Conservation (phyloP, 2,113 vertebrate genomes). For the Pogonocichla stellata region DNA sequence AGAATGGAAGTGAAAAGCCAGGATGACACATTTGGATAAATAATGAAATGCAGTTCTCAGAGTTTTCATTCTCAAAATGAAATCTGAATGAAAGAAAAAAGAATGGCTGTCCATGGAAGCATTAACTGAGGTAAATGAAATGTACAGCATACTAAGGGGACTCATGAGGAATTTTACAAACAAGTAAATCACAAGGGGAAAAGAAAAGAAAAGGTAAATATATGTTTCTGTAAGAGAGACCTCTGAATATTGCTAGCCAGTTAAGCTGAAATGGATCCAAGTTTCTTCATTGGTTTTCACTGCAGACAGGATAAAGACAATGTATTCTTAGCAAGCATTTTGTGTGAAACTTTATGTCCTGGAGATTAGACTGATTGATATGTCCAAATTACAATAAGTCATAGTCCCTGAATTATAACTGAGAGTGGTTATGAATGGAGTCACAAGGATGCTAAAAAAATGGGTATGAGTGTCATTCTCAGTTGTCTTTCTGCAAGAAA, state of each 20-base stretch:
- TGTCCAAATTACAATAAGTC: not conserved
- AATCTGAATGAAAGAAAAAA: not conserved
- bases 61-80: not conserved
- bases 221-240: not conserved
- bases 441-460: not conserved
- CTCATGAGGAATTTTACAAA: not conserved
- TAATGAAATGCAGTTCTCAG: not conserved
- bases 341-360: not conserved
- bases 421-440: not conserved
- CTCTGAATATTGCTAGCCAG: not conserved
- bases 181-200: not conserved
- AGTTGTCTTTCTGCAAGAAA: not conserved
- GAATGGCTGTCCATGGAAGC: not conserved
- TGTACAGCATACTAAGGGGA: not conserved
- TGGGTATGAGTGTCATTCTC: not conserved
- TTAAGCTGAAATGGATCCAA: not conserved
- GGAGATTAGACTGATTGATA: not conserved
- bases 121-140: not conserved
- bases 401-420: not conserved
- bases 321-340: not conserved
- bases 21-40: not conserved
- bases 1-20: not conserved
- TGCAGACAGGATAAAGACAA: not conserved
- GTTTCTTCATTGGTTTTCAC: not conserved
- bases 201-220: not conserved